Percentiles rank a stretch among this genome's conserved stretches.
These are phyloP conservation scores for Drosophila robusta DNA, from an alignment of 2,888 invertebrate genomes.

Conservation along the genomic window DNA sequence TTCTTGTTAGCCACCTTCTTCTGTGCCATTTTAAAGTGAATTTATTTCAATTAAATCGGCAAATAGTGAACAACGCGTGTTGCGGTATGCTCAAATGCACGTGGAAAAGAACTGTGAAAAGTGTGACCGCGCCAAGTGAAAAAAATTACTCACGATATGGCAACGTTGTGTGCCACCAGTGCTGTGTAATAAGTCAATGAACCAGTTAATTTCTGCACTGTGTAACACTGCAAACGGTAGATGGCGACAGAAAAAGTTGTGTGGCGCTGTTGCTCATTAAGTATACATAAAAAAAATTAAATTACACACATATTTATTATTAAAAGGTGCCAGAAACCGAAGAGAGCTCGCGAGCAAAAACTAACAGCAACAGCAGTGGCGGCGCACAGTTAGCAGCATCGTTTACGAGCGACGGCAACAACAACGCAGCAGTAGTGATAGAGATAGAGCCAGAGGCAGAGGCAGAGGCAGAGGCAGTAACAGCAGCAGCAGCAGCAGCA, in stretches of 20 bases:
- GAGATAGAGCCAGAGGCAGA: slow-evolving; percentile 14
- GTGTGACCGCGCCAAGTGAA: slow-evolving; percentile 22
- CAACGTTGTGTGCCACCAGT: slow-evolving; percentile 10
- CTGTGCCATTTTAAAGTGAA: slow-evolving; percentile 58
- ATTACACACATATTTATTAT: slow-evolving; percentile 69
- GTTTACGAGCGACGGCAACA: slow-evolving; percentile 35
- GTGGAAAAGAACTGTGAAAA: slow-evolving; percentile 52
- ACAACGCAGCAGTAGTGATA: slow-evolving; percentile 31
- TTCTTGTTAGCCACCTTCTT: slow-evolving; percentile 54
- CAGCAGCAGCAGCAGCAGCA: slow-evolving; percentile 23
- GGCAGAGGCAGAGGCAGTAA: slow-evolving; percentile 29
- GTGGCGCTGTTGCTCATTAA: slow-evolving; percentile 69
- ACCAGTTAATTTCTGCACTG: slow-evolving; percentile 41
- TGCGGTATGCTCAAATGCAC: slow-evolving; percentile 43
- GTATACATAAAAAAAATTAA: slow-evolving; percentile 78
- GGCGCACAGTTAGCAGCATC: slow-evolving; percentile 36
- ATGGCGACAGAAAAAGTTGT: slow-evolving; percentile 59
- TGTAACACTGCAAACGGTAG: slow-evolving; percentile 57
- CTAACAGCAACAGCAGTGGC: slow-evolving; percentile 38
- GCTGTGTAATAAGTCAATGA: slow-evolving; percentile 1
- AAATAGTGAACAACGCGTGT: slow-evolving; percentile 47
- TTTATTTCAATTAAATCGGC: slow-evolving; percentile 4
- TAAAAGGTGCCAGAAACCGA: slow-evolving; percentile 53
- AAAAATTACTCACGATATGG: slow-evolving; percentile 17
- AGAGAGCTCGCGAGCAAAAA: slow-evolving; percentile 39